Evolutionary conservation across 2,797 vertebrate species (phyloP).

Genomic region (Myotis vivesi): DNA sequence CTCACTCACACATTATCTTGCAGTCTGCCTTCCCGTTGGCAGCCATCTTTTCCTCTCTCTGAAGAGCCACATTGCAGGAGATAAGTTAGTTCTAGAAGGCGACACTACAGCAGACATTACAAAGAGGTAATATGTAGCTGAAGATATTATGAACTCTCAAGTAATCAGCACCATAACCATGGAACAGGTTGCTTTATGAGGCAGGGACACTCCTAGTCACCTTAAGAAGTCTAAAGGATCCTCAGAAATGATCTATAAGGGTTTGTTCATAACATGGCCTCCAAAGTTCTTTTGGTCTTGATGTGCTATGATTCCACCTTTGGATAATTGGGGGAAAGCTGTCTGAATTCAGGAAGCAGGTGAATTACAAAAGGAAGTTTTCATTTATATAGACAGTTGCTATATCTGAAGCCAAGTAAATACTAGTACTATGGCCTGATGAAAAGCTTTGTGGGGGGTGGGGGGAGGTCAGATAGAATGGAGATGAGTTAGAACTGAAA

Average conservation of each 20-base stretch:
- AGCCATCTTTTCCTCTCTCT: background rate
- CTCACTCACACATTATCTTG: too few relatives aligned
- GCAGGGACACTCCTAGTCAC: background rate
- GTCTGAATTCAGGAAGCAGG: background rate
- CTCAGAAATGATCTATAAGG: background rate
- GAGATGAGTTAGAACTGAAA: slow-evolving; percentile 40
- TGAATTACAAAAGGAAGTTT: slow-evolving; percentile 8
- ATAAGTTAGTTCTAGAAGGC: background rate
- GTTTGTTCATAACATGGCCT: background rate
- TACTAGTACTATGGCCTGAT: background rate
- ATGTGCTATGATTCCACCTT: slow-evolving; percentile 20
- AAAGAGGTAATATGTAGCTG: background rate
- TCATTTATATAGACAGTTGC: background rate
- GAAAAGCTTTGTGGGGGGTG: background rate
- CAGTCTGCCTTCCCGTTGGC: too few relatives aligned
- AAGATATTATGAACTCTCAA: background rate
- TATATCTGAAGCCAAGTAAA: slow-evolving; percentile 42
- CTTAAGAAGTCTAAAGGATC: slow-evolving; percentile 23
- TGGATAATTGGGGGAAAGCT: background rate
- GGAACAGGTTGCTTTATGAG: background rate
- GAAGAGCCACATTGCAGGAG: background rate
- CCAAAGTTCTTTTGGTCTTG: background rate
- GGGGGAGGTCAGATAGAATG: background rate
- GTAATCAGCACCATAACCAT: background rate
- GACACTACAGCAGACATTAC: background rate